These are phyloP conservation scores for Tipula lateralis DNA, from an alignment of 2,888 invertebrate species.

Conservation along the genomic window DNA sequence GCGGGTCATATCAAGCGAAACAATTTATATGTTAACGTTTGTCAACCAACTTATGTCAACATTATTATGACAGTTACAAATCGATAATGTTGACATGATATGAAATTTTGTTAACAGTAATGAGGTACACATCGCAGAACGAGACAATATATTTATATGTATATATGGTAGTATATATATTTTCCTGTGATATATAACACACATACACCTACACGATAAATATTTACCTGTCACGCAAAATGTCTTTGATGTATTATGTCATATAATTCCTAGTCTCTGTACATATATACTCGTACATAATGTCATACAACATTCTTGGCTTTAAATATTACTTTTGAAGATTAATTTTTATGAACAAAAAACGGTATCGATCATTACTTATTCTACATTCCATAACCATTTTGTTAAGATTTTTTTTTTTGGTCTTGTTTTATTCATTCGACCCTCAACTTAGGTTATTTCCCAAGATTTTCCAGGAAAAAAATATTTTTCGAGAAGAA, in stretches of 20 bases:
- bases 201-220: not conserved
- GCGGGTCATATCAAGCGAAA: not conserved
- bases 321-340: not conserved
- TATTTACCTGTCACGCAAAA: not conserved
- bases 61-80: not conserved
- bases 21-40: not conserved
- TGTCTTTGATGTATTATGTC: not conserved
- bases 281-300: not conserved
- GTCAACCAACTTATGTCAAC: not conserved
- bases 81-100: not conserved
- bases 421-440: not conserved
- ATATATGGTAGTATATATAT: no score
- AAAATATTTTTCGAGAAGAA: not conserved
- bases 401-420: not conserved
- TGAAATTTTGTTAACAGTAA: not conserved
- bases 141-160: not conserved
- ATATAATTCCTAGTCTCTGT: not conserved
- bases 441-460: conserved; percentile 4
- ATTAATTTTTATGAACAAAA: not conserved
- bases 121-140: not conserved
- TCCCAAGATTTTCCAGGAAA: not conserved
- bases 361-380: conserved; percentile 11
- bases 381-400: not conserved
- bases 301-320: not conserved
- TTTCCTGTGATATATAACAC: not conserved